phyloP scores from a whole-genome alignment of 2,113 vertebrate species.

The Lonchura striata region DNA sequence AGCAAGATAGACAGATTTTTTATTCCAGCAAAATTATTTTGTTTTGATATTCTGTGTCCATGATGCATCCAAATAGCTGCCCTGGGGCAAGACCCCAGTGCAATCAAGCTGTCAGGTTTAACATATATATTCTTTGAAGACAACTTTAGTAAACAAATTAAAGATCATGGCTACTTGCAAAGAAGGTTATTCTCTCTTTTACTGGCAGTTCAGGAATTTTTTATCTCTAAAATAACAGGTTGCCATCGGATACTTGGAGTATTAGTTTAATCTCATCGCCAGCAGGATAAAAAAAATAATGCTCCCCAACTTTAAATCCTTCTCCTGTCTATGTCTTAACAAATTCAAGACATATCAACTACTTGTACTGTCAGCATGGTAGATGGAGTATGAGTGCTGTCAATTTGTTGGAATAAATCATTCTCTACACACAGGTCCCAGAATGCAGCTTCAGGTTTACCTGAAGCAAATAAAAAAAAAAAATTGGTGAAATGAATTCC shows the following conservation, averaged over 20 bases:
- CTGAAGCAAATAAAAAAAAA: background rate
- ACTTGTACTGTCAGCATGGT: background rate
- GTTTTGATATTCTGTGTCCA: background rate
- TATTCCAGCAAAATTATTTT: slow-evolving; percentile 37
- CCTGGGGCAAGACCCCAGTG: slow-evolving; percentile 1
- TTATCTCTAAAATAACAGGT: background rate
- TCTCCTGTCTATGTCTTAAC: background rate
- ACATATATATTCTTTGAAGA: background rate
- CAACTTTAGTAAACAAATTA: slow-evolving; percentile 42
- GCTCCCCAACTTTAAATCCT: background rate
- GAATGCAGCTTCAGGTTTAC: background rate
- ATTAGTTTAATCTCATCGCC: background rate
- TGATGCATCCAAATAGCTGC: slow-evolving; percentile 1
- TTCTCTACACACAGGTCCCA: background rate
- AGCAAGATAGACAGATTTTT: slow-evolving; percentile 44
- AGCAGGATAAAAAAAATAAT: background rate
- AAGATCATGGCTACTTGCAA: background rate
- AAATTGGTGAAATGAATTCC: background rate
- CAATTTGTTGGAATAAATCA: background rate
- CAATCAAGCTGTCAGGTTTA: slow-evolving; percentile 46
- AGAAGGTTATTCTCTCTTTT: background rate
- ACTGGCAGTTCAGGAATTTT: background rate
- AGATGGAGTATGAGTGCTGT: background rate
- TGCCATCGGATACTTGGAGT: background rate
- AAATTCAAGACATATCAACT: background rate